Conservation (phyloP, 2,888 invertebrate species). For the Osmoderma eremita region DNA sequence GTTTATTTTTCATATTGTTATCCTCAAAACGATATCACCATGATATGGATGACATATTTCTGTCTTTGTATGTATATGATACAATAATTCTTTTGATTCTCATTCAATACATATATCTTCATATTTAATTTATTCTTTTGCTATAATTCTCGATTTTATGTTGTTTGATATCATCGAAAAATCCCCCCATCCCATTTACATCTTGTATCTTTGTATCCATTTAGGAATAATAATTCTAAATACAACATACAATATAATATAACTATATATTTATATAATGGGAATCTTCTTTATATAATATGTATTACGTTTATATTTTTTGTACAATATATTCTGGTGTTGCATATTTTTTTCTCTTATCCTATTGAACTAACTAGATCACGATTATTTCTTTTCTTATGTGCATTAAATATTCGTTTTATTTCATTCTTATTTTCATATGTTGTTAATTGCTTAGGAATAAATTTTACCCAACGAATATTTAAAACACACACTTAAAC, state of each 20-base stretch:
- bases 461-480: conserved; percentile 12
- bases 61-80: conserved; percentile 30
- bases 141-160: conserved; percentile 4
- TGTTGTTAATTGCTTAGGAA: neutral
- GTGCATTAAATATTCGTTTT: conserved; percentile 54
- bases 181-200: conserved; percentile 1
- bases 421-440: conserved; percentile 42
- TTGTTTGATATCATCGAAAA: conserved; percentile 5
- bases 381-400: conserved; percentile 57
- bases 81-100: conserved; percentile 27
- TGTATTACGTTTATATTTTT: conserved; percentile 49
- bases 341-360: conserved; percentile 49
- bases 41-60: conserved; percentile 56
- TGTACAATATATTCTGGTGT: conserved; percentile 64
- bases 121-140: conserved; percentile 1
- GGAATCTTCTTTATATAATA: conserved; percentile 44
- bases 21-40: conserved; percentile 59
- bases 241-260: conserved; percentile 60
- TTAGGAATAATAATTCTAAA: conserved; percentile 49
- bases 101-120: conserved; percentile 4
- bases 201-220: conserved; percentile 21
- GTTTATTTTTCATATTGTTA: conserved; percentile 50
- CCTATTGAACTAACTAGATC: conserved; percentile 53
- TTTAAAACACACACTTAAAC: conserved; percentile 24
- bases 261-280: conserved; percentile 50